These are phyloP conservation scores for Ivindomyrus marchei DNA, from an alignment of 2,113 vertebrate species.

Conservation along the genomic window DNA sequence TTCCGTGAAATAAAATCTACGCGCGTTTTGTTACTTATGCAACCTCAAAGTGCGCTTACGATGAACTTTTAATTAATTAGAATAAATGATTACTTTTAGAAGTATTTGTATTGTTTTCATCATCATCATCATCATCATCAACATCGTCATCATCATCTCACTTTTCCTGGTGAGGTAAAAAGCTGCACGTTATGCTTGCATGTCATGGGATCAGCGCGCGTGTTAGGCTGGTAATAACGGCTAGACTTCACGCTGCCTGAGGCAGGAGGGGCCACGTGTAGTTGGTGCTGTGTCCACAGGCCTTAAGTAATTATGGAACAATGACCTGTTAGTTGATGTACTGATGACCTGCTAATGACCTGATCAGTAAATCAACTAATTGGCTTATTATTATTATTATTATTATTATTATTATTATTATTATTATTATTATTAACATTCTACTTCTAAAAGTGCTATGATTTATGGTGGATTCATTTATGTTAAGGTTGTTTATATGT, in stretches of 20 bases:
- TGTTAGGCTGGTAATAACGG: not conserved
- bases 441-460: not conserved
- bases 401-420: not conserved
- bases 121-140: not conserved
- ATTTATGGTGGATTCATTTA: not conserved
- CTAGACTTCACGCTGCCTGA: too few species aligned
- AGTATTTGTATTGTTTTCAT: not conserved
- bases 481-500: not conserved
- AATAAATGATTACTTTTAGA: not conserved
- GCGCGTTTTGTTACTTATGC: not conserved
- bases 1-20: not conserved
- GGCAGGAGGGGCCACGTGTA: not conserved
- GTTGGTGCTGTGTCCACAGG: not conserved
- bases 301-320: not conserved
- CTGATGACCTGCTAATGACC: not conserved
- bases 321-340: not conserved
- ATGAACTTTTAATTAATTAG: not conserved
- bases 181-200: not conserved
- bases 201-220: not conserved
- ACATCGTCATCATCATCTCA: not conserved
- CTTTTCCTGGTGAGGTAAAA: not conserved
- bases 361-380: not conserved
- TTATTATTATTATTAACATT: not conserved
- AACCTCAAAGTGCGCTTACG: not conserved
- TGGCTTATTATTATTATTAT: not conserved